Evolutionary conservation across 2,797 vertebrate species (phyloP).

Genomic region (Lutjanus argentimaculatus): DNA sequence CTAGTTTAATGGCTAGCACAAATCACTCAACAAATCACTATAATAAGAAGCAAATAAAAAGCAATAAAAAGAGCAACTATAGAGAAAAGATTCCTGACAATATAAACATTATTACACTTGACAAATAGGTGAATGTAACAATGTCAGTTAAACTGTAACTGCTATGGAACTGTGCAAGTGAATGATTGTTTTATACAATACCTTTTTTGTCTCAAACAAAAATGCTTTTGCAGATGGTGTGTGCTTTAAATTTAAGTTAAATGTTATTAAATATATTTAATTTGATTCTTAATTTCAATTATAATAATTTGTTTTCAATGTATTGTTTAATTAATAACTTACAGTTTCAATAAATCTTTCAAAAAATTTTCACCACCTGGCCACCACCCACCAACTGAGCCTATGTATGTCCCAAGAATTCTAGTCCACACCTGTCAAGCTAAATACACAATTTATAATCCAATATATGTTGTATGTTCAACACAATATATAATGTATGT

Average conservation of each 20-base stretch:
- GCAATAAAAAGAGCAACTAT: background rate
- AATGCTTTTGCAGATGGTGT: background rate
- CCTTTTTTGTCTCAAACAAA: background rate
- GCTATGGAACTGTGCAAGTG: background rate
- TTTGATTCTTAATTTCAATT: background rate
- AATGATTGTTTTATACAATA: background rate
- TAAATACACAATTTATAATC: background rate
- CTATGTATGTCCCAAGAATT: background rate
- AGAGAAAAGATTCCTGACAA: background rate
- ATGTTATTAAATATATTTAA: background rate
- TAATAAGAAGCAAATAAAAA: background rate
- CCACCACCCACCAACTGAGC: too few relatives aligned
- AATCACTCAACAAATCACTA: background rate
- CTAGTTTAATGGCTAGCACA: background rate
- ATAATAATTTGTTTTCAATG: background rate
- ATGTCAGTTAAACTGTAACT: background rate
- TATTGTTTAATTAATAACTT: background rate
- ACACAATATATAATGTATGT: too few relatives aligned
- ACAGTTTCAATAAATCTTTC: background rate
- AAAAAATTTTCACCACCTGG: background rate
- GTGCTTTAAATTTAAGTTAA: background rate
- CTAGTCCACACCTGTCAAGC: background rate
- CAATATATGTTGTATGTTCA: background rate
- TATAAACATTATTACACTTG: background rate
- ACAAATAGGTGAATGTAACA: too few relatives aligned